Evolutionary conservation across 2,113 vertebrate species (phyloP).

Genomic region (Anarhynchus alexandrinus): DNA sequence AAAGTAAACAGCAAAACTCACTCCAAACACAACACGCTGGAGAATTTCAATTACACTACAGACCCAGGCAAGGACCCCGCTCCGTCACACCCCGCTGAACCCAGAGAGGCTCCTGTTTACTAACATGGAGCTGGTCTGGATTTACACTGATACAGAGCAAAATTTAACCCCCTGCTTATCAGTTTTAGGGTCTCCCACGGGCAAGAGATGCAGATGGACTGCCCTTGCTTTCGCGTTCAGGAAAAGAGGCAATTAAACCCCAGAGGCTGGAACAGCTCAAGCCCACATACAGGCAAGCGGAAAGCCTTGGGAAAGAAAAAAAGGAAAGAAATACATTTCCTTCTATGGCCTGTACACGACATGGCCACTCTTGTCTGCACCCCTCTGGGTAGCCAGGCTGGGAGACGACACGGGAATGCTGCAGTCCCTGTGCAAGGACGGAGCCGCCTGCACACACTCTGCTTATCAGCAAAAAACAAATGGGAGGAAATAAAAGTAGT

Average conservation of each 20-base stretch:
- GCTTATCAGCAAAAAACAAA: background rate
- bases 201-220: background rate
- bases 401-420: rapidly evolving
- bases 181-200: background rate
- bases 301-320: background rate
- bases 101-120: background rate
- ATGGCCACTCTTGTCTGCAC: background rate
- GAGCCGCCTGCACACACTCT: background rate
- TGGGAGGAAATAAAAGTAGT: background rate
- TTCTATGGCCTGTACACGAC: background rate
- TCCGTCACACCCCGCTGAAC: background rate
- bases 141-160: background rate
- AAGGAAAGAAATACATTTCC: background rate
- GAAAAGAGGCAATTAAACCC: background rate
- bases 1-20: background rate
- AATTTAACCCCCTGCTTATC: background rate
- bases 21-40: background rate
- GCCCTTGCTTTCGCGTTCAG: background rate
- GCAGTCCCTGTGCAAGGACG: background rate
- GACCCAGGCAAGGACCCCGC: background rate
- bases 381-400: background rate
- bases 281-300: background rate
- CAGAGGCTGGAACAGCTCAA: background rate
- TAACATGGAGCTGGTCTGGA: background rate
- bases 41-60: background rate